phyloP scores from a whole-genome alignment of 92 coral and sea anemone genomes.

The Zoanthus sansibaricus region DNA sequence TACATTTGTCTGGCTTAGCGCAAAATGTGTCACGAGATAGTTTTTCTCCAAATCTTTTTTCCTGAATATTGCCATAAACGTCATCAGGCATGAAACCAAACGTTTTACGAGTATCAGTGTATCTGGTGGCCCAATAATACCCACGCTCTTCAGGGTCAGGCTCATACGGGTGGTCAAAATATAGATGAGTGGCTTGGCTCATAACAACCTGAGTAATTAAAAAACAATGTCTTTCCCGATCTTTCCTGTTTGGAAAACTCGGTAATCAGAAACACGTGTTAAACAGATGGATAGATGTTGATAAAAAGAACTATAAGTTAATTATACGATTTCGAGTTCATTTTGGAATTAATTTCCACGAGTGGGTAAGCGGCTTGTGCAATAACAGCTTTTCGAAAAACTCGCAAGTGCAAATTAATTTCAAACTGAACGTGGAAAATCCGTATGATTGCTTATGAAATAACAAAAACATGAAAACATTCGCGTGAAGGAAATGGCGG shows the following conservation, averaged over 20 bases:
- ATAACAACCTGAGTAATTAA: slow-evolving; percentile 68
- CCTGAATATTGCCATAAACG: slow-evolving; percentile 78
- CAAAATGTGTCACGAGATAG: slow-evolving; percentile 49
- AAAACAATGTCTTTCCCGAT: not conserved
- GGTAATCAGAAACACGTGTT: not conserved
- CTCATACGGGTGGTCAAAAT: slow-evolving; percentile 96
- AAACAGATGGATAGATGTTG: not conserved
- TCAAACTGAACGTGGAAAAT: too few species aligned
- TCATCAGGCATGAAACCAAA: slow-evolving; percentile 91
- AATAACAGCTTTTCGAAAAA: too few species aligned
- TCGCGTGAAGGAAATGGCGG: too few species aligned
- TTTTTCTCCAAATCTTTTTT: slow-evolving; percentile 63
- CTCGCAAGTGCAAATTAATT: too few species aligned
- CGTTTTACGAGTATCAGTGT: slow-evolving; percentile 85
- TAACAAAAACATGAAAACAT: too few species aligned
- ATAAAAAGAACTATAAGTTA: too few species aligned
- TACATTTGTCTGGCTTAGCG: not conserved
- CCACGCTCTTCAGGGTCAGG: slow-evolving; percentile 99
- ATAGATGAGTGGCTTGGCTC: slow-evolving; percentile 94
- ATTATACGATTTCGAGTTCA: too few species aligned
- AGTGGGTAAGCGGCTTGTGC: too few species aligned
- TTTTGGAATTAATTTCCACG: too few species aligned
- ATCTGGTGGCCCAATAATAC: slow-evolving; percentile 98
- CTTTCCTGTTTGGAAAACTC: not conserved
- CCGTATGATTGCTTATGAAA: too few species aligned